Evolutionary conservation across 2,888 invertebrate genomes (phyloP).

Genomic region (Gymnoscelis rufifasciata): DNA sequence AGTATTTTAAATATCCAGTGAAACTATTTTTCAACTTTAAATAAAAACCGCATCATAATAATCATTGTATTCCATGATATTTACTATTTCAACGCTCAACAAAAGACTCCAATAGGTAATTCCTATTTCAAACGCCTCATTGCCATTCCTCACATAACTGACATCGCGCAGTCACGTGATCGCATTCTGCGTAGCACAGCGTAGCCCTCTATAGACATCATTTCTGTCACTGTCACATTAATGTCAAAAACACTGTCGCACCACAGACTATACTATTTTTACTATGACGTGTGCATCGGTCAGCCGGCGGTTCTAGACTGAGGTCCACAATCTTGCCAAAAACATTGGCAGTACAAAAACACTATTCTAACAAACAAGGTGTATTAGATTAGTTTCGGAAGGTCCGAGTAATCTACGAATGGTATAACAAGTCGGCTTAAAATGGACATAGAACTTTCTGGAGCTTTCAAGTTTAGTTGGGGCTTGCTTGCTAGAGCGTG

Average conservation of each 20-base stretch:
- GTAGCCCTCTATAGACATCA: conserved; percentile 30
- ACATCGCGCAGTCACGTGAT: conserved; percentile 35
- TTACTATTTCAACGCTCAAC: too few relatives aligned
- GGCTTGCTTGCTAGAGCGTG: neutral
- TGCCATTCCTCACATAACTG: conserved; percentile 29
- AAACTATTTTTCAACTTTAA: too few relatives aligned
- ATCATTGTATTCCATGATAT: too few relatives aligned
- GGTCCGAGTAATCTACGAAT: conserved; percentile 18
- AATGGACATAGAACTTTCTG: conserved; percentile 17
- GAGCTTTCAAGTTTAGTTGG: conserved; percentile 5
- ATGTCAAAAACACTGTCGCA: conserved; percentile 33
- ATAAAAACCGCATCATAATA: too few relatives aligned
- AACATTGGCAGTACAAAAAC: conserved; percentile 52
- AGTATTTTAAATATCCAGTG: too few relatives aligned
- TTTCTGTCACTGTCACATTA: conserved; percentile 34
- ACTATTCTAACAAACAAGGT: conserved; percentile 54
- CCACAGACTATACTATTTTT: conserved; percentile 17
- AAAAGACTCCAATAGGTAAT: conserved; percentile 1
- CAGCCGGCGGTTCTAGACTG: conserved; percentile 64
- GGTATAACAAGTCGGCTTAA: conserved; percentile 17
- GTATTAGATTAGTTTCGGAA: conserved; percentile 47
- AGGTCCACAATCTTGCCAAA: conserved; percentile 53
- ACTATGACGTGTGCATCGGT: conserved; percentile 55
- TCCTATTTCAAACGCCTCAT: conserved; percentile 14
- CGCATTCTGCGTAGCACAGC: conserved; percentile 25